Base-by-base conservation (phyloP, 1,140 invertebrate genomes). In the Heliconius himera region DNA sequence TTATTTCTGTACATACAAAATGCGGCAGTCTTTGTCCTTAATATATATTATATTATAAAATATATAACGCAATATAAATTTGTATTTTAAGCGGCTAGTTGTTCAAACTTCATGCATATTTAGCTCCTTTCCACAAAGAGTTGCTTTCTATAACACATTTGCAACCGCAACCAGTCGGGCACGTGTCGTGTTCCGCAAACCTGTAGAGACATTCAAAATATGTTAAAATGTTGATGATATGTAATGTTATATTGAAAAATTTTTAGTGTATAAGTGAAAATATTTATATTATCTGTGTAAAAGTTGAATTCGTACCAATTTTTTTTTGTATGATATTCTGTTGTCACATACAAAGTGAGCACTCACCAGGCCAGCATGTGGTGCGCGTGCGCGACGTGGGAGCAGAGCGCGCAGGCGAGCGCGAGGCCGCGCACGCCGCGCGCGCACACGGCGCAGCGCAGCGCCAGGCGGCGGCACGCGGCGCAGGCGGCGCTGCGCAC, bases 341-440 rank as follows among this genome's bases (percentile, higher is more conserved):
- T 13, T 16, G 41, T 46, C 4, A 46, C 41, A 3, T 16, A 46
- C 41, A 46, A 46, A 46, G 41, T 46, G 16, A 46, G 41, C 41
- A 97, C 51, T 96, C 93, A 87, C 95, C 94, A 94, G 98, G 98
- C 81, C 41, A 88, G 78, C 84, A 90, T 87, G 81, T 92, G 89
- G 5, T 99, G 98, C 4, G 89, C 96, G 90, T 99, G 99, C 11
- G 98, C 98, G 51, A 98, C 98, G 95, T 99, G 98, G 2, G 98
- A 98, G 94, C 98, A 99, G 36, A 96, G 95, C 38, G 97, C 92
- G 89, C 98, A 99, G 82, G 97, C 97, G 87, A 97, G 97, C 20
- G 97, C 96, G 1, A 96, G 95, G 95, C 98, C 98, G 95, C 96
- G 96, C 8, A 99, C 98, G 20, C 97, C 97, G 78, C 98, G 95